phyloP scores from a whole-genome alignment of 2,113 vertebrate species.

The Scolopax mira region DNA sequence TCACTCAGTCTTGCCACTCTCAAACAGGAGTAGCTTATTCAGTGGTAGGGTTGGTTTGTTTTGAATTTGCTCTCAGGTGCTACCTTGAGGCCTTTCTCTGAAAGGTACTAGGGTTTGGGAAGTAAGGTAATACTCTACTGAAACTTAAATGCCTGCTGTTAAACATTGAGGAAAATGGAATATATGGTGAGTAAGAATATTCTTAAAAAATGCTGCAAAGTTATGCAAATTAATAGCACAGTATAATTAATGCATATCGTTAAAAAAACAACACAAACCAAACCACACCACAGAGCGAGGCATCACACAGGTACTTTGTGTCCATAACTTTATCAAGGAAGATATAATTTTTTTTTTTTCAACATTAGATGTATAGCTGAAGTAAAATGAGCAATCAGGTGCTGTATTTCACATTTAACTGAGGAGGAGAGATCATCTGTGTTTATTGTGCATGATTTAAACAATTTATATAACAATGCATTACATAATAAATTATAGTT shows the following conservation, averaged over 20 bases:
- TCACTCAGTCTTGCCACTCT: background rate
- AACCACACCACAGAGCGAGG: background rate
- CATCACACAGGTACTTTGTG: background rate
- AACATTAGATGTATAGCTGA: too few relatives aligned
- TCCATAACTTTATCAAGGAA: background rate
- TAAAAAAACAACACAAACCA: background rate
- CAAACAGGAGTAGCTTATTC: background rate
- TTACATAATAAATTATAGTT: slow-evolving; percentile 32
- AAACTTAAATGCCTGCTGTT: background rate
- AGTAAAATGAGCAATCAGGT: background rate
- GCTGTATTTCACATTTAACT: background rate
- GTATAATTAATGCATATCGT: background rate
- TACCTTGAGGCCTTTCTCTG: background rate
- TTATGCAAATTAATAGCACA: background rate
- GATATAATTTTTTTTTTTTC: too few relatives aligned
- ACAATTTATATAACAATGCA: slow-evolving; percentile 3
- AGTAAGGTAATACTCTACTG: background rate
- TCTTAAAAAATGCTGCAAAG: background rate
- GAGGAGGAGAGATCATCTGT: background rate
- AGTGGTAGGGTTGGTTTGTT: background rate
- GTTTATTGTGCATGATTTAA: background rate
- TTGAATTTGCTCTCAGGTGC: background rate
- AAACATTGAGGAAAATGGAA: background rate
- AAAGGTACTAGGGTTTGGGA: background rate
- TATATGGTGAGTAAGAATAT: background rate